phyloP scores from a whole-genome alignment of 2,888 invertebrate genomes.

The Octodonta nipae region DNA sequence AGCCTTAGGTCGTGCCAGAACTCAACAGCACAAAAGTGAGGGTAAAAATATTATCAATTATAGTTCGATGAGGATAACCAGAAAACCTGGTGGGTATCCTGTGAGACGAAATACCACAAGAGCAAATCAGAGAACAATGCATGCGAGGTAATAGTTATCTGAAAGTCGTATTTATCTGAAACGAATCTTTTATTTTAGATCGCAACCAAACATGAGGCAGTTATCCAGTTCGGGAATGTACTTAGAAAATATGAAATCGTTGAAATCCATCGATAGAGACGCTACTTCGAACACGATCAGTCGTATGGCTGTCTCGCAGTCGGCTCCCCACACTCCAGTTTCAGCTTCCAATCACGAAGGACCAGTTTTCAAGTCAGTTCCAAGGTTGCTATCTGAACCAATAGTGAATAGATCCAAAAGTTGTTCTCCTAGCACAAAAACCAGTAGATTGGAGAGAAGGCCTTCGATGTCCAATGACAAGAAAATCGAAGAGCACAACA shows the following conservation, averaged over 20 bases:
- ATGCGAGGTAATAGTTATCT: constrained; percentile 32
- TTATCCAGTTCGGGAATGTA: constrained; percentile 29
- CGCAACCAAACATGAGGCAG: constrained; percentile 35
- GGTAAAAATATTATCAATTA: constrained; percentile 36
- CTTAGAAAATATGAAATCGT: constrained; percentile 28
- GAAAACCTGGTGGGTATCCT: constrained; percentile 38
- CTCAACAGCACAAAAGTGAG: constrained; percentile 28
- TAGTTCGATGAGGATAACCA: constrained; percentile 44
- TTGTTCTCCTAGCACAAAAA: constrained; percentile 20
- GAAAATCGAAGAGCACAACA: constrained; percentile 14
- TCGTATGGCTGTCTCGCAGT: constrained; percentile 31
- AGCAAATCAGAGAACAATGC: constrained; percentile 33
- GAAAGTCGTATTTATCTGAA: background rate
- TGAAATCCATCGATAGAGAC: constrained; percentile 31
- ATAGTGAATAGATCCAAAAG: constrained; percentile 22
- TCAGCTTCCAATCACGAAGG: constrained; percentile 29
- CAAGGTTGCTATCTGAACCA: constrained; percentile 32
- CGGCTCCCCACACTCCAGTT: constrained; percentile 35
- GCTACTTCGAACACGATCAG: constrained; percentile 23
- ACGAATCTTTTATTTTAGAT: too few relatives aligned
- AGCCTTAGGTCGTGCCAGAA: constrained; percentile 28
- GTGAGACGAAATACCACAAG: constrained; percentile 45
- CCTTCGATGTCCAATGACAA: constrained; percentile 12
- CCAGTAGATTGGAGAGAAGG: constrained; percentile 16
- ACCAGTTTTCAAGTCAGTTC: constrained; percentile 27